Evolutionary conservation across 1,140 invertebrate species (phyloP).

Genomic region (Hyphantria cunea): DNA sequence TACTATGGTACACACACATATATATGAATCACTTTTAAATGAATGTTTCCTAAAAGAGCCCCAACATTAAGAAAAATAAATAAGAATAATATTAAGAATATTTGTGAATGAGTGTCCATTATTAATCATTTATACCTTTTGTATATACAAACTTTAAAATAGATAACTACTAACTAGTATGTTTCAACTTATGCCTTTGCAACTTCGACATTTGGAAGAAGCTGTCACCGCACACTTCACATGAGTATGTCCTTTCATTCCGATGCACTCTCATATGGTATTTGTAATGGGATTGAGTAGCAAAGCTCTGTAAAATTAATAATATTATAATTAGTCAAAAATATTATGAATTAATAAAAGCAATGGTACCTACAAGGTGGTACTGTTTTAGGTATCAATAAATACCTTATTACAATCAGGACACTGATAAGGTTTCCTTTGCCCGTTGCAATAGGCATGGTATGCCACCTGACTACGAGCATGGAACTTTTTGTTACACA

Average conservation of each 20-base stretch:
- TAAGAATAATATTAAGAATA: no score
- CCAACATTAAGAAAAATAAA: no score
- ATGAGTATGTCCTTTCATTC: conserved; percentile 77
- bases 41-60: no score
- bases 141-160: no score
- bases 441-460: conserved; percentile 77
- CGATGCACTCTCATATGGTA: conserved; percentile 79
- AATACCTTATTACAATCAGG: conserved; percentile 66
- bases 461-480: conserved; percentile 81
- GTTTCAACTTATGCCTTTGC: conserved; percentile 80
- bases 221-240: conserved; percentile 72
- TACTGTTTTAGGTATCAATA: no score
- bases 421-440: conserved; percentile 68
- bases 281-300: conserved; percentile 65
- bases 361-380: no score
- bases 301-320: conserved; percentile 61
- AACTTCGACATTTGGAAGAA: conserved; percentile 82
- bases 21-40: no score
- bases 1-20: no score
- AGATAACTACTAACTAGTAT: conserved; percentile 74
- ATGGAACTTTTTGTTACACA: conserved; percentile 81
- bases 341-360: no score
- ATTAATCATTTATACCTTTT: no score
- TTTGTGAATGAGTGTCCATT: no score
- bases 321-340: not conserved